A percentile compares a stretch with the other conserved stretches of the same genome.
Evolutionary conservation across 2,888 invertebrate genomes (phyloP).

Genomic region (Lochmaea crataegi): DNA sequence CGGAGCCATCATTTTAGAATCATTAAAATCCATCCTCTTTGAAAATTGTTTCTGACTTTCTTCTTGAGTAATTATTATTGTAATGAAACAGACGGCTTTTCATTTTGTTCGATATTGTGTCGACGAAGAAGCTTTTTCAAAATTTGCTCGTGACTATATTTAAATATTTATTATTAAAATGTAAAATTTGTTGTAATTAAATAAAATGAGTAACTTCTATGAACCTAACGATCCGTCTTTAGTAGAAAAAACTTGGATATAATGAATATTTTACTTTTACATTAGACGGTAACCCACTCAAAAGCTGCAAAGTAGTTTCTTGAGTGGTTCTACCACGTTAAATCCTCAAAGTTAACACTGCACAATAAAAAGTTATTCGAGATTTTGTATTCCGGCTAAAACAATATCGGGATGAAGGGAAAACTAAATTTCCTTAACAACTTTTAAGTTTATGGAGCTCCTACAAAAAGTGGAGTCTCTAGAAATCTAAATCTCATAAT

Average conservation of each 20-base stretch:
- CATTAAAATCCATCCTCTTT: slow-evolving; percentile 21
- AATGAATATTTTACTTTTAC: slow-evolving; percentile 28
- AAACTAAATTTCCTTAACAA: background rate
- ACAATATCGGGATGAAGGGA: background rate
- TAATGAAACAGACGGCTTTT: background rate
- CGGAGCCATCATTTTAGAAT: background rate
- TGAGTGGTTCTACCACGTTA: slow-evolving; percentile 36
- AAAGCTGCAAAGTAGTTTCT: slow-evolving; percentile 36
- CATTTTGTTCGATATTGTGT: background rate
- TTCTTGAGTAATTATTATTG: slow-evolving; percentile 18
- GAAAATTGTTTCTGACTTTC: slow-evolving; percentile 16
- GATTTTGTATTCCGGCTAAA: slow-evolving; percentile 36
- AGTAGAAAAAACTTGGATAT: background rate
- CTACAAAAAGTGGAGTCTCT: no score
- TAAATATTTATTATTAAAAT: background rate
- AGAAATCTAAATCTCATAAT: no score
- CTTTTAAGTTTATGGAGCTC: no score
- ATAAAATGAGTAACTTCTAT: background rate
- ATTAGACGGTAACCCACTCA: slow-evolving; percentile 17
- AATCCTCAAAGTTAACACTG: slow-evolving; percentile 1
- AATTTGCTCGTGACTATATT: background rate
- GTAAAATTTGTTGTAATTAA: no score
- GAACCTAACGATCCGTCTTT: background rate
- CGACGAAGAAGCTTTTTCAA: background rate
- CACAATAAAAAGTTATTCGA: slow-evolving; percentile 13